Base-by-base conservation (phyloP, 2,888 invertebrate genomes). In the Synanthedon tipuliformis region DNA sequence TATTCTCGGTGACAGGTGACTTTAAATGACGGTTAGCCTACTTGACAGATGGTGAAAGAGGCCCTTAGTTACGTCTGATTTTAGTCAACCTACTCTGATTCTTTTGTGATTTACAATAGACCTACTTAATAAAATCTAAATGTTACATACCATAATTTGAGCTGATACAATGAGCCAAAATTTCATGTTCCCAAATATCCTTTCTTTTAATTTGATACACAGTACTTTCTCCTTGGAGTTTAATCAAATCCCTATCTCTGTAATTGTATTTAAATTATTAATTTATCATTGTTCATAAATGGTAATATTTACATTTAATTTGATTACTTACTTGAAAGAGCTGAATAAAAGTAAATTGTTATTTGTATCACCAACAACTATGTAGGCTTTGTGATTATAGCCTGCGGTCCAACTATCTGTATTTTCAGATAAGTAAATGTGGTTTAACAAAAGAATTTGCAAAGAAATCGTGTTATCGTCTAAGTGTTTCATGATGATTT, bases 331-430 rank as follows among this genome's bases (percentile, higher is more conserved):
- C 91, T 80, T 82, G 66, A 90, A 88, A 61, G 84, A 79, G 54
- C 85, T 80, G 53, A 90, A 84, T 50, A 89, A 68, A 48, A 93
- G 67, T 8, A 93, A 65, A 64, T 89, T 83, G 68, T 93, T 93
- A 53, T 89, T 76, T 1, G 88, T 89, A 72, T 93, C 92, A 0
- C 93, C 93, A 40, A 92, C 87, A 53, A 94, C 64, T 15, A 94
- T 67, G 54, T 87, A 83, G 70, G 90, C 83, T 53, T 84, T 86
- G 58, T 91, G 91, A 50, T 74, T 69, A 1, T 68, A 63, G 18
- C 89, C 88, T 1, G 90, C 84, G 1, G 90, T 90, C 23, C 84
- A 59, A 10, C 74, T 58, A 0, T 75, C 77, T 18, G 79, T 68
- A 48, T 87, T 84, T 55, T 85, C 82, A 3, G 75, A 61, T 51